Conservation (phyloP, 2,888 invertebrate genomes). For the Leptarthrus brevirostris region DNA sequence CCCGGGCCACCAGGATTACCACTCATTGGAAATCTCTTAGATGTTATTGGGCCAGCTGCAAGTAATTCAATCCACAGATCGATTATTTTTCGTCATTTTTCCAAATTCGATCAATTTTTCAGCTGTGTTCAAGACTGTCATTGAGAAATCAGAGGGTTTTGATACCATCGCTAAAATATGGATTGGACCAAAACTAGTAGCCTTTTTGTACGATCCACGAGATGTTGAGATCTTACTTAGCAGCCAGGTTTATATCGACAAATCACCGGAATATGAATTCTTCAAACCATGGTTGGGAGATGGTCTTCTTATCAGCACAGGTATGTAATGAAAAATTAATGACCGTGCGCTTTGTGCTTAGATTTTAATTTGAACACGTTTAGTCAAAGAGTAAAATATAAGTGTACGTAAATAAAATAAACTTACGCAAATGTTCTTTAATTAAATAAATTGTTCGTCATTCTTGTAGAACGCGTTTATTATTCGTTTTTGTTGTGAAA, state of each 20-base stretch:
- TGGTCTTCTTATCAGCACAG: slow-evolving; percentile 83
- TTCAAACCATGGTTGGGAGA: slow-evolving; percentile 88
- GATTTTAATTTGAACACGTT: no score
- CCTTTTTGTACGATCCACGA: slow-evolving; percentile 80
- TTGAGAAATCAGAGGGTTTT: slow-evolving; percentile 67
- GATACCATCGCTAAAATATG: slow-evolving; percentile 76
- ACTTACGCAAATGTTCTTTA: no score
- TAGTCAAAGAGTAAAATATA: no score
- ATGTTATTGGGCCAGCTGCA: slow-evolving; percentile 78
- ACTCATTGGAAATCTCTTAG: slow-evolving; percentile 79
- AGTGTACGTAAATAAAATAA: no score
- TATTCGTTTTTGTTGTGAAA: no score
- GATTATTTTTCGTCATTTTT: background rate
- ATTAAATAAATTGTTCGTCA: no score
- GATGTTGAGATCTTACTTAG: slow-evolving; percentile 83
- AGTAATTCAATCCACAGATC: slow-evolving; percentile 66
- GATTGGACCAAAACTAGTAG: slow-evolving; percentile 80
- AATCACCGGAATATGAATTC: slow-evolving; percentile 81
- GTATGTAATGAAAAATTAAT: slow-evolving; percentile 65
- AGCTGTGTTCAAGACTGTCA: slow-evolving; percentile 78
- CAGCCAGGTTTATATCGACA: slow-evolving; percentile 84
- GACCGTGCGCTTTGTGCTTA: background rate
- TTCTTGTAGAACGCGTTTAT: no score
- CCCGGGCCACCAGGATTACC: slow-evolving; percentile 80
- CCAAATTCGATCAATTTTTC: slow-evolving; percentile 51